Evolutionary conservation across 2,797 vertebrate species (phyloP).

Genomic region (Mormyrops attenuatus): DNA sequence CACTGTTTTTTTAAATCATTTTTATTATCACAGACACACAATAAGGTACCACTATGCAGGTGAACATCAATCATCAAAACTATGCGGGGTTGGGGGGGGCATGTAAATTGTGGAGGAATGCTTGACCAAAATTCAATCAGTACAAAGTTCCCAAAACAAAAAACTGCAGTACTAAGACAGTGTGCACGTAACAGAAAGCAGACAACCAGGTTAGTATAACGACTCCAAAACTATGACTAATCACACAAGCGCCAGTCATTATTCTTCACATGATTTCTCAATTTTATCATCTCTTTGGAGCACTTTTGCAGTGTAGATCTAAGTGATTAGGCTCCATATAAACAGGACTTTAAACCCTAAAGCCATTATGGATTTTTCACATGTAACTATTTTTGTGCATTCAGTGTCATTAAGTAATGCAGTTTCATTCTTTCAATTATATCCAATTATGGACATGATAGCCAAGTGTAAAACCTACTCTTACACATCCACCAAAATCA

Average conservation of each 20-base stretch:
- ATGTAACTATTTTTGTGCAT: slow-evolving; percentile 27
- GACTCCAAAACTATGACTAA: slow-evolving; percentile 21
- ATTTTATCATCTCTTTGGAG: slow-evolving; percentile 29
- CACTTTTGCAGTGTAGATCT: slow-evolving; percentile 49
- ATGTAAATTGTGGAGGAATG: slow-evolving; percentile 52
- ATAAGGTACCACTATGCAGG: slow-evolving; percentile 63
- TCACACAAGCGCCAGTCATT: slow-evolving; percentile 37
- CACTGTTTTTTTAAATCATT: slow-evolving; percentile 28
- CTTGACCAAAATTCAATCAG: slow-evolving; percentile 43
- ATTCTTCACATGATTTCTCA: slow-evolving; percentile 20
- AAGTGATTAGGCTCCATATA: slow-evolving; percentile 42
- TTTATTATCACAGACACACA: slow-evolving; percentile 75
- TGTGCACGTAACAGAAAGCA: slow-evolving; percentile 48
- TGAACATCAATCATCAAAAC: slow-evolving; percentile 53
- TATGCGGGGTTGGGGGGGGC: slow-evolving; percentile 39
- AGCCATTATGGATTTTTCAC: not conserved
- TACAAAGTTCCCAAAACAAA: slow-evolving; percentile 37
- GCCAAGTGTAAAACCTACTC: slow-evolving; percentile 53
- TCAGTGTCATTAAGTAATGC: slow-evolving; percentile 16
- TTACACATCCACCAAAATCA: slow-evolving; percentile 60
- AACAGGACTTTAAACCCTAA: slow-evolving; percentile 1
- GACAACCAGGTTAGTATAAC: slow-evolving; percentile 1
- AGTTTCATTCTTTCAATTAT: slow-evolving; percentile 27
- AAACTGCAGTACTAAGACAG: slow-evolving; percentile 39
- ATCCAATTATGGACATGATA: slow-evolving; percentile 52